Evolutionary conservation across 2,888 invertebrate species (phyloP), one percentile per base, ranked within the genome.

Genomic region (Coelopa pilipes): DNA sequence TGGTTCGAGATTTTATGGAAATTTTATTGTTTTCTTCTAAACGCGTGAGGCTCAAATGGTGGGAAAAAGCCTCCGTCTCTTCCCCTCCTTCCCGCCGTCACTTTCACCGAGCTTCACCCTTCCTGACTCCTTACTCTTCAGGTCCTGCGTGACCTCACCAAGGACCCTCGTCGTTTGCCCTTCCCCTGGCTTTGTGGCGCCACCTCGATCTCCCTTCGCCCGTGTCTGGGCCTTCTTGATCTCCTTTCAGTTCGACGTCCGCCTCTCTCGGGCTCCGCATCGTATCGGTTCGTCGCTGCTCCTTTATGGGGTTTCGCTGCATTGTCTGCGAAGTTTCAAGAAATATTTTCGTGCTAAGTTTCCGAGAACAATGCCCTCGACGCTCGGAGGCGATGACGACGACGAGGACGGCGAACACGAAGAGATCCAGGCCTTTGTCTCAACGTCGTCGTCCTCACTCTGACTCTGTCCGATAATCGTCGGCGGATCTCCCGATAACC

Each of bases 281-380:
- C 34, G 7, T 34, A 34, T 62, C 7, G 0, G 24, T 3, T 34
- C 60, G 24, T 63, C 15, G n/a, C 13, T 70, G 49, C 34, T 34
- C 34, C 7, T 34, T 34, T 34, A 34, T 34, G 34, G 7, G 34
- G 50, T 15, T 63, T 63, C 70, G 24, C 34, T 63, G 62, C 57
- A 34, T 63, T 70, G 70, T 63, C 70, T 70, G 53, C 62, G 62
- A 70, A 70, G 63, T 70, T 62, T 70, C 63, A 70, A 60, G 60
- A 59, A 70, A 70, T 70, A 50, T 70, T 70, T 60, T 49, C 49
- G 47, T 59, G 17, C 50, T 50, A n/a, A 60, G 59, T 60, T 47
- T 70, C 24, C 53, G 24, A 55, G 67, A 55, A 67, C 67, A 67
- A 67, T 60, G 17, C 59, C 49, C 17, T 21, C 19, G 69, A 34